Evolutionary conservation across 2,113 vertebrate genomes (phyloP).

Genomic region (Passer montanus): DNA sequence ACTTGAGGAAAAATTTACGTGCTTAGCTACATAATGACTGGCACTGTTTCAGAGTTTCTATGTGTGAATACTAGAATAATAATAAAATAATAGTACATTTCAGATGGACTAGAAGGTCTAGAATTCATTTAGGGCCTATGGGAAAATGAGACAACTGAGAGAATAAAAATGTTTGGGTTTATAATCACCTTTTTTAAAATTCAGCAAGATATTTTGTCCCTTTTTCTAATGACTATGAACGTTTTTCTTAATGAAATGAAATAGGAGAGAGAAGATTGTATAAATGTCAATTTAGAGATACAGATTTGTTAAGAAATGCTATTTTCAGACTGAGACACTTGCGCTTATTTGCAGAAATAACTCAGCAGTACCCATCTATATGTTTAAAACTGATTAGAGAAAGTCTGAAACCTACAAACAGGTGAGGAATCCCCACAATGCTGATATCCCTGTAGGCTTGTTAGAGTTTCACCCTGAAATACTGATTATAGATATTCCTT

Average conservation of each 20-base stretch:
- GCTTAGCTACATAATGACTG: not conserved
- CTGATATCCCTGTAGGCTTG: not conserved
- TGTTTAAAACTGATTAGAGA: not conserved
- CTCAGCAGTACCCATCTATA: not conserved
- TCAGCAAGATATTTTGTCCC: not conserved
- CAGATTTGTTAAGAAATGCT: not conserved
- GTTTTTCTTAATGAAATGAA: not conserved
- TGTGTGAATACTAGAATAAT: not conserved
- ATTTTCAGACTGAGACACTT: not conserved
- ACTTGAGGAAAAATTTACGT: not conserved
- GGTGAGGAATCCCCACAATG: not conserved
- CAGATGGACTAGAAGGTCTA: not conserved
- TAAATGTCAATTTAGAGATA: not conserved
- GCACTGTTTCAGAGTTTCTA: not conserved
- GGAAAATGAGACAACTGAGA: not conserved
- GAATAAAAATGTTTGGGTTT: not conserved
- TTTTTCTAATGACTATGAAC: not conserved
- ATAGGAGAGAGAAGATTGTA: not conserved
- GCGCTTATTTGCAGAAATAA: not conserved
- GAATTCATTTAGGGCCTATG: not conserved
- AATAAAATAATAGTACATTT: not conserved
- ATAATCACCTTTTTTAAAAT: not conserved
- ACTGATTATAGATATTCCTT: not conserved
- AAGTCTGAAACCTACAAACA: not conserved
- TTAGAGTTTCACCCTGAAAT: not conserved